phyloP scores from a whole-genome alignment of 2,797 vertebrate species.

The Eutrigla gurnardus region DNA sequence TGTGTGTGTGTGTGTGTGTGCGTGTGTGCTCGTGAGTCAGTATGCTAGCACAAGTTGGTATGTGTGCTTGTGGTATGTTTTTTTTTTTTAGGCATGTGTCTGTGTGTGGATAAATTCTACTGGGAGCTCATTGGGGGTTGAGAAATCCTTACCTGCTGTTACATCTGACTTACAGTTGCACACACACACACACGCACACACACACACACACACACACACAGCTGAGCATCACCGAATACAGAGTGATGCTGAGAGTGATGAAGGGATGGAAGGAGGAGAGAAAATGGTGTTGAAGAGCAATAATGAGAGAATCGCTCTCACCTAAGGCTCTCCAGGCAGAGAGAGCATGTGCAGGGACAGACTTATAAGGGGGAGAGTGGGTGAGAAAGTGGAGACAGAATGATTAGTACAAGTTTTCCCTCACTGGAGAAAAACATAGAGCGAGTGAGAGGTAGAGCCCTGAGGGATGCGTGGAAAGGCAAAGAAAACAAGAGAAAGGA shows the following conservation, averaged over 20 bases:
- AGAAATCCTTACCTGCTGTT: conserved; percentile 67
- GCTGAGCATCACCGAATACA: conserved; percentile 33
- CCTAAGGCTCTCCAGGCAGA: conserved; percentile 68
- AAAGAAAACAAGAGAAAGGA: conserved; percentile 58
- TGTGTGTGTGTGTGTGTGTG: no score
- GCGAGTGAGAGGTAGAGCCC: conserved; percentile 39
- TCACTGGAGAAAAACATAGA: conserved; percentile 63
- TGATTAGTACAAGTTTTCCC: conserved; percentile 72
- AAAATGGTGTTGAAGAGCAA: conserved; percentile 64
- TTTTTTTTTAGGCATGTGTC: not conserved
- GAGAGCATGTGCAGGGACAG: conserved; percentile 51
- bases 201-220: conserved; percentile 33
- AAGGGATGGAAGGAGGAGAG: conserved; percentile 53
- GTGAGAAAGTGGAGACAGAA: conserved; percentile 58
- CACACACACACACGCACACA: conserved; percentile 43
- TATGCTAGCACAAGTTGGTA: not conserved
- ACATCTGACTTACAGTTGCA: conserved; percentile 52
- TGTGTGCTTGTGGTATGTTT: conserved; percentile 8
- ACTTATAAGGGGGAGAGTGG: conserved; percentile 44
- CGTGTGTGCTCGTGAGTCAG: not conserved
- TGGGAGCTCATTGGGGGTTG: conserved; percentile 56
- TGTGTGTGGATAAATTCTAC: conserved; percentile 46
- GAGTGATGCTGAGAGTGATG: conserved; percentile 60
- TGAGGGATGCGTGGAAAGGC: conserved; percentile 51
- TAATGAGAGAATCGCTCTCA: conserved; percentile 73